phyloP scores from a whole-genome alignment of 2,797 vertebrate genomes.

The Sebastes itinus region DNA sequence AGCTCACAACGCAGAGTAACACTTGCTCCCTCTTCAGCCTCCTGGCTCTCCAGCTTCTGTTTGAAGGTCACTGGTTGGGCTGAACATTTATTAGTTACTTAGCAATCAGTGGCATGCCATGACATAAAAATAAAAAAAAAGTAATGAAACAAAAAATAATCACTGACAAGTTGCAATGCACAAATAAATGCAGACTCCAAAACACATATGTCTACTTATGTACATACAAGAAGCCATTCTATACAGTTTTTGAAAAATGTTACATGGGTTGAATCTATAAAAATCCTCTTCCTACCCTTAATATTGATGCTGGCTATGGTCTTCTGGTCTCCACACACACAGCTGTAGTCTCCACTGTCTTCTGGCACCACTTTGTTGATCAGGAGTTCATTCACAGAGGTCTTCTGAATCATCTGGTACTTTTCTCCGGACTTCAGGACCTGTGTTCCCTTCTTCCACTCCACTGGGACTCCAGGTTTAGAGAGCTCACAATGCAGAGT shows the following conservation, averaged over 20 bases:
- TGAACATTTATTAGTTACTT: constrained; percentile 41
- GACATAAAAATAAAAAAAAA: background rate
- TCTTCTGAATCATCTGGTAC: constrained; percentile 80
- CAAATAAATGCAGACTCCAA: no score
- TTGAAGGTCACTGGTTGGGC: constrained; percentile 80
- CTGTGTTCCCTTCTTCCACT: constrained; percentile 83
- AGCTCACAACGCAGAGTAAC: constrained; percentile 69
- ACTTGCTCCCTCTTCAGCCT: constrained; percentile 67
- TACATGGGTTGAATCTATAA: background rate
- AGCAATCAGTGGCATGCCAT: background rate
- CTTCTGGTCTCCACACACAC: constrained; percentile 77
- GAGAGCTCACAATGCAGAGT: constrained; percentile 71
- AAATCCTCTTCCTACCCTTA: constrained; percentile 61
- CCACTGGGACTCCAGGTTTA: constrained; percentile 62
- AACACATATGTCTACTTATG: no score
- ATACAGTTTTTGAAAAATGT: background rate
- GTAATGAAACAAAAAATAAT: background rate
- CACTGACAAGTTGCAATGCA: no score
- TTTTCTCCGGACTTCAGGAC: constrained; percentile 77
- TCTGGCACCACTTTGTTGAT: constrained; percentile 66
- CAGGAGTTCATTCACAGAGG: constrained; percentile 72
- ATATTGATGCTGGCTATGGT: constrained; percentile 65
- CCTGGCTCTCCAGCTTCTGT: constrained; percentile 69
- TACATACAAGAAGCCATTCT: no score
- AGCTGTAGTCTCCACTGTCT: constrained; percentile 81